Base-by-base conservation (phyloP, 2,797 vertebrate genomes). In the Paguma larvata region DNA sequence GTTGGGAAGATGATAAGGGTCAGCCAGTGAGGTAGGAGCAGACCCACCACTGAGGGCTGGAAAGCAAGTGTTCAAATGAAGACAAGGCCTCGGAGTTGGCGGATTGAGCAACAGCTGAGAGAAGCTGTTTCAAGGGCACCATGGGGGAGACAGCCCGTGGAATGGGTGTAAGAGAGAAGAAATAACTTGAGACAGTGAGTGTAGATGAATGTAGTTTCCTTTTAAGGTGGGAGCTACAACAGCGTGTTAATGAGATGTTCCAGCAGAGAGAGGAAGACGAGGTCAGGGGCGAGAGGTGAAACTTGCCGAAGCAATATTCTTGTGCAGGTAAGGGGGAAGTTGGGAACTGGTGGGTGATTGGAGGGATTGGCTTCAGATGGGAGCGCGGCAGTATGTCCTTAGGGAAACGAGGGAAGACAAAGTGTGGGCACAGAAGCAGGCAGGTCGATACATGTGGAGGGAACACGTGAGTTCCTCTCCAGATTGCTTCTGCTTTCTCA, bases 371-470 rank as follows among this genome's bases (percentile, higher is more conserved):
- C 62, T 62, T 68, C 7, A 19, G 46, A 19, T 44, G 3, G 34
- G 77, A 3, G n/a, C 6, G 78, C 18, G 53, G 23, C 21, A 7
- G 19, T 25, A 32, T 6, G 3, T n/a, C 6, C 72, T 4, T 19
- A 56, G 82, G n/a, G 62, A 30, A 30, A n/a, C 1, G 12, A n/a
- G n/a, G 65, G n/a, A 4, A 68, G n/a, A 34, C 62, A 1, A 51
- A 8, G 27, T 48, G 23, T 46, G 27, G 46, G 34, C 46, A 3
- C 48, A 79, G 83, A 78, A 3, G 30, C 38, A 30, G 51, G 51
- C 0, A 4, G 34, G 41, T 15, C 1, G 0, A 1, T 19, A 4
- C 16, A 0, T 1, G 18, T 46, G 9, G 34, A 44, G 32, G 65
- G 67, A 41, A 34, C 46, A 7, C 19, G 0, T 16, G 23, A 14